Evolutionary conservation across 2,797 vertebrate genomes (phyloP), one percentile per base, ranked within the genome.

Genomic region (Halcyon smyrnensis): DNA sequence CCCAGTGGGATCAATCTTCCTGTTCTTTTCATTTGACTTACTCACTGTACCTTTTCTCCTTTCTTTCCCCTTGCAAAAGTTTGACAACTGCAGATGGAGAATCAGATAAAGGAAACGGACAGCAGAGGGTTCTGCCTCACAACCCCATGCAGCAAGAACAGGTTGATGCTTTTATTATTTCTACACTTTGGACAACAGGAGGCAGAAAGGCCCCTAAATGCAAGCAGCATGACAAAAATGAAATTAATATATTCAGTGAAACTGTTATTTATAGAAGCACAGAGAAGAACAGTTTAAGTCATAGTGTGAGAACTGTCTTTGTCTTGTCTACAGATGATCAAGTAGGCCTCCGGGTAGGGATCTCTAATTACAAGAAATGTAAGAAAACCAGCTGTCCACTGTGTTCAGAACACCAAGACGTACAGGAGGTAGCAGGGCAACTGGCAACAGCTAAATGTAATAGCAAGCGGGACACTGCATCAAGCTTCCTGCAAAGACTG

Each of bases 21-120:
- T 48, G 16, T 54, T 30, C 28, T 28, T 53, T 53, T 51, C 2
- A 64, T 59, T 67, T 18, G 43, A 69, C 10, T 78, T n/a, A 46
- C 12, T 39, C 23, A 18, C 27, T 23, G 17, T 21, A n/a, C n/a
- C 54, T 32, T 51, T 59, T 30, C 15, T 45, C 27, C 45, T 53
- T 51, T 59, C 30, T 53, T 51, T 59, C 30, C 15, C 34, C 46
- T 43, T 1, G 4, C 27, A 59, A 24, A 51, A 59, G 8, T 17
- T 68, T 18, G 48, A 34, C 37, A 39, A 34, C 63, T 54, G 30
- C 15, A 70, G 56, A 34, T 45, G 39, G 19, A 46, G 24, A 63
- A 34, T 24, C 36, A 15, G 1, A 1, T 18, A 41, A 39, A 39
- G 13, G 32, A 50, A 69, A 50, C 1, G 1, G 41, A 36, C 27